These are phyloP conservation scores for Syncerus caffer DNA, from an alignment of 2,797 vertebrate genomes.

Conservation along the genomic window DNA sequence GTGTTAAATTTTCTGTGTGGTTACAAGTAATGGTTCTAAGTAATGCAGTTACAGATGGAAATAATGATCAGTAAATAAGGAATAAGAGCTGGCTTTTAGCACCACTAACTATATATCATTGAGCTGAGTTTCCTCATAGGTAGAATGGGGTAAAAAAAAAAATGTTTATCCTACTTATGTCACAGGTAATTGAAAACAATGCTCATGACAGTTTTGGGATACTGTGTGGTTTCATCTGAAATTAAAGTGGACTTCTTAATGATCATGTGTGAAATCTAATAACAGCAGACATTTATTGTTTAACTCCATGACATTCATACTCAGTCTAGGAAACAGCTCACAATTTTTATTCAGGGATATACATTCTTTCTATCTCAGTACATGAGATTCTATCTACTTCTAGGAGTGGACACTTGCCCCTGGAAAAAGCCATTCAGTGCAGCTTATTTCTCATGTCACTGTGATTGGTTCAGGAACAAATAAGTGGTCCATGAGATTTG, in stretches of 20 bases:
- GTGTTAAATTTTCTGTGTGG: constrained; percentile 27
- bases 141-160: neutral
- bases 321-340: neutral
- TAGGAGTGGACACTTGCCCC: neutral
- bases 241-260: neutral
- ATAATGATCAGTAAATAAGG: neutral
- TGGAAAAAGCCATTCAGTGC: neutral
- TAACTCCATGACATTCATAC: neutral
- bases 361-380: neutral
- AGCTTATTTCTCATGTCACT: neutral
- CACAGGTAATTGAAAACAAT: neutral
- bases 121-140: neutral
- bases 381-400: neutral
- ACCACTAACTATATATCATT: neutral
- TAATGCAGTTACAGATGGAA: neutral
- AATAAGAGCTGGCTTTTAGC: neutral
- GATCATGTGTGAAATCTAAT: neutral
- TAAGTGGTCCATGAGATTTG: neutral
- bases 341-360: neutral
- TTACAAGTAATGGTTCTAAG: constrained; percentile 2
- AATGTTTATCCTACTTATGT: neutral
- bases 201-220: neutral
- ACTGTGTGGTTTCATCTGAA: neutral
- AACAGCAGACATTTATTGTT: neutral
- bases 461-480: neutral